Percentiles rank a stretch among this genome's conserved stretches.
These are phyloP conservation scores for Drosophila pandora DNA, from an alignment of 1,140 invertebrate genomes.

Conservation along the genomic window DNA sequence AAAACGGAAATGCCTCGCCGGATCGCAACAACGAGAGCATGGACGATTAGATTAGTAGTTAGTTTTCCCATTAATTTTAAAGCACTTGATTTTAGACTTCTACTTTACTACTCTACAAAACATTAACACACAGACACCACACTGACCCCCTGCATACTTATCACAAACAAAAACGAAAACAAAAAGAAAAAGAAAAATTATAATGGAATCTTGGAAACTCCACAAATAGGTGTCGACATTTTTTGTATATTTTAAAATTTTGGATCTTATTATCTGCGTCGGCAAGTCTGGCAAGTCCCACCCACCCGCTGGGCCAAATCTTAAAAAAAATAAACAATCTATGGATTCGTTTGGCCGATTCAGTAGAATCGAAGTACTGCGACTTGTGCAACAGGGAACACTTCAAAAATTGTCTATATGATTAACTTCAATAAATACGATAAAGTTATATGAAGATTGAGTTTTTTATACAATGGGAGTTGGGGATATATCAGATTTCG, in stretches of 20 bases:
- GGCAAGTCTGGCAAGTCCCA: neutral
- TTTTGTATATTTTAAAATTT: slow-evolving; percentile 66
- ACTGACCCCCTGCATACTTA: slow-evolving; percentile 28
- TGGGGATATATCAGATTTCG: neutral
- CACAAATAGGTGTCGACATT: slow-evolving; percentile 38
- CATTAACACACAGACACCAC: slow-evolving; percentile 59
- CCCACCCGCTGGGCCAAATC: slow-evolving; percentile 2
- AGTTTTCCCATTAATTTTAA: slow-evolving; percentile 76
- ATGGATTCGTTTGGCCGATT: slow-evolving; percentile 6
- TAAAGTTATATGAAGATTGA: slow-evolving; percentile 27
- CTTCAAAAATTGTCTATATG: slow-evolving; percentile 45
- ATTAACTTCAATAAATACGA: slow-evolving; percentile 69
- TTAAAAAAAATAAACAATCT: slow-evolving; percentile 10
- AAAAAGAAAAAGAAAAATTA: neutral
- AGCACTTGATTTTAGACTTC: slow-evolving; percentile 73
- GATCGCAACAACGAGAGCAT: slow-evolving; percentile 79
- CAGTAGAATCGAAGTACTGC: slow-evolving; percentile 18
- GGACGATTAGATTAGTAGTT: slow-evolving; percentile 81
- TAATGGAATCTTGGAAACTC: slow-evolving; percentile 22
- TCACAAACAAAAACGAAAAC: slow-evolving; percentile 14
- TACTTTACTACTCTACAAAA: slow-evolving; percentile 63
- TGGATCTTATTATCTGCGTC: slow-evolving; percentile 27
- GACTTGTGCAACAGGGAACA: slow-evolving; percentile 18
- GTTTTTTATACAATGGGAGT: neutral
- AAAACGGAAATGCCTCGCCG: slow-evolving; percentile 84